phyloP scores from a whole-genome alignment of 2,113 vertebrate genomes.

The Crotalus helleri region DNA sequence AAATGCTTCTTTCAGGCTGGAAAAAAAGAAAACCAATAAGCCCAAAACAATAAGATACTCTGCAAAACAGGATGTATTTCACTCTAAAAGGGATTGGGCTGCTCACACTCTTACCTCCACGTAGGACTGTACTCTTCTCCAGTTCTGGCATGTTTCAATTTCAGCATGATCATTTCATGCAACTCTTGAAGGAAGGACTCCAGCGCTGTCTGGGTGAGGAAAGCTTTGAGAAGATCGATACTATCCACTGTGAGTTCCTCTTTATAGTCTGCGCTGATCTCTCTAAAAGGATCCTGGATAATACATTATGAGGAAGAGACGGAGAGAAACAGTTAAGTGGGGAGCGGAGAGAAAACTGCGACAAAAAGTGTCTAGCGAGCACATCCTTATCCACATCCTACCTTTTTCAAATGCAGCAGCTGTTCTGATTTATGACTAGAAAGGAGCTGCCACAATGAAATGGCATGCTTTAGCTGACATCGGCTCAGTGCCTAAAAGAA shows the following conservation, averaged over 20 bases:
- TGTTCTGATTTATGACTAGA: slow-evolving; percentile 85
- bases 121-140: slow-evolving; percentile 66
- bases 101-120: slow-evolving; percentile 75
- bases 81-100: background rate
- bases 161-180: slow-evolving; percentile 86
- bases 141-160: slow-evolving; percentile 65
- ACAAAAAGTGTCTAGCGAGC: background rate
- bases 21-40: background rate
- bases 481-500: slow-evolving; percentile 74
- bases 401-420: slow-evolving; percentile 81
- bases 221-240: slow-evolving; percentile 70
- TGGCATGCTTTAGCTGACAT: slow-evolving; percentile 79
- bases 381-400: slow-evolving; percentile 48
- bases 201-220: slow-evolving; percentile 75
- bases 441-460: slow-evolving; percentile 89
- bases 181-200: slow-evolving; percentile 87
- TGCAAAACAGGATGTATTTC: background rate
- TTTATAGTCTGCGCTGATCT: slow-evolving; percentile 73
- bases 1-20: slow-evolving; percentile 81
- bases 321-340: background rate
- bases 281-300: slow-evolving; percentile 85
- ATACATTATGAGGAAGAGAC: rapidly evolving
- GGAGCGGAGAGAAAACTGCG: rapidly evolving
- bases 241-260: slow-evolving; percentile 59
- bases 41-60: rapidly evolving